These are phyloP conservation scores for Nomia melanderi DNA, from an alignment of 1,140 invertebrate species.

Conservation along the genomic window DNA sequence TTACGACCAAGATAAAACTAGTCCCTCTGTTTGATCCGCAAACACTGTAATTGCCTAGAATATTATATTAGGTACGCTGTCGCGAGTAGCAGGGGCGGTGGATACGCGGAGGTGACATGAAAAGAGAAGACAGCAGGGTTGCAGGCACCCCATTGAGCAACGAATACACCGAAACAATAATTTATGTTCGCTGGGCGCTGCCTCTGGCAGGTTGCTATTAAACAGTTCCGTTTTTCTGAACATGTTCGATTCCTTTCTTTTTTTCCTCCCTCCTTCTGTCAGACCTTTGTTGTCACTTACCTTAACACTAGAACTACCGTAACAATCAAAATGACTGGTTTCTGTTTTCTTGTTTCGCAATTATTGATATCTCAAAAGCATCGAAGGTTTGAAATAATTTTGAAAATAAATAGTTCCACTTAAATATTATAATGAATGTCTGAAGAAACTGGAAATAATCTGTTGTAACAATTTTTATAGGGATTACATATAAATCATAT, in stretches of 20 bases:
- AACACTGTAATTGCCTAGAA: constrained; percentile 81
- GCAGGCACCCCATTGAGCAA: constrained; percentile 46
- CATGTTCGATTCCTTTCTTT: constrained; percentile 1
- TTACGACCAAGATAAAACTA: constrained; percentile 67
- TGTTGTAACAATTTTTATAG: too few species aligned
- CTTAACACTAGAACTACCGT: background rate
- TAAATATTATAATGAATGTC: too few species aligned
- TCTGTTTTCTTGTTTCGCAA: too few species aligned
- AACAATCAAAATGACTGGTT: too few species aligned
- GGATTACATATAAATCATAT: too few species aligned
- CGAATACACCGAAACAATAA: constrained; percentile 64
- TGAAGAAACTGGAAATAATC: too few species aligned
- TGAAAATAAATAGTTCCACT: too few species aligned
- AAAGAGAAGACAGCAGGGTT: constrained; percentile 38
- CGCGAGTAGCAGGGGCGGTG: constrained; percentile 63
- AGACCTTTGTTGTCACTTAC: constrained; percentile 1
- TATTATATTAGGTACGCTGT: constrained; percentile 79
- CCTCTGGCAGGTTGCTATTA: constrained; percentile 69
- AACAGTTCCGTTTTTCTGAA: constrained; percentile 40
- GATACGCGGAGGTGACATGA: constrained; percentile 38
- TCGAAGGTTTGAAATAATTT: too few species aligned
- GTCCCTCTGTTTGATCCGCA: constrained; percentile 81
- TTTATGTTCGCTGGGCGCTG: constrained; percentile 64
- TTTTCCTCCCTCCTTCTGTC: background rate
- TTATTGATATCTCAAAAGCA: too few species aligned